Base-by-base conservation (phyloP, 2,888 invertebrate genomes). In the Strigamia transsilvanica region DNA sequence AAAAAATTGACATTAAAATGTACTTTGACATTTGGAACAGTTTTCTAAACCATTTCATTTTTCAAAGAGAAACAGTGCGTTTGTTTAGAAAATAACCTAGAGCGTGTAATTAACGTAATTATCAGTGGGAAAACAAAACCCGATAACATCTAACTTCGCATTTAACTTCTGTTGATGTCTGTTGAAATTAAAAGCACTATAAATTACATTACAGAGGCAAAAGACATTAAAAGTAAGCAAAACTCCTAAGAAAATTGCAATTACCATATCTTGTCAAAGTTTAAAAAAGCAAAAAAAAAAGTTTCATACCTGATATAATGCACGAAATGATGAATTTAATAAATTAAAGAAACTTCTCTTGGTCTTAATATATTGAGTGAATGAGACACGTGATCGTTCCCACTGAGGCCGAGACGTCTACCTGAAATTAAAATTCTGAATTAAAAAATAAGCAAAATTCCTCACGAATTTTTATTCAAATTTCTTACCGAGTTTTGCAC, bases 131-230 rank as follows among this genome's bases (percentile, higher is more conserved):
- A 46, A 46, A 38, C 38, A 13, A 46, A 46, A 46, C 13, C n/a
- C 46, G 46, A 46, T 46, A 46, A 46, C 46, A 46, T 46, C 46
- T 46, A 13, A n/a, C 46, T 46, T 46, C 13, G 3, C 46, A 46
- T 46, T 46, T 46, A 46, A 46, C 46, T 46, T 46, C 46, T 46
- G n/a, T n/a, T 46, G n/a, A 46, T n/a, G 46, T 46, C 46, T 46
- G n/a, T 46, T 46, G 1, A 46, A 13, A 46, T 46, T 46, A 46
- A 46, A 46, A 46, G 46, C 46, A 13, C 15, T n/a, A 46, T 46
- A 46, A 46, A 46, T 46, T 46, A 46, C 46, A 46, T 15, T 46
- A 1, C 13, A 4, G 2, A 4, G 15, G 1, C 46, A 13, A 46
- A 46, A 46, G 15, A 13, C 46, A 15, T 46, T 46, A 46, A 46